A percentile compares a stretch with the other conserved stretches of the same genome.
Evolutionary conservation across 2,888 invertebrate genomes (phyloP).

Genomic region (Neuroscelio doddi): DNA sequence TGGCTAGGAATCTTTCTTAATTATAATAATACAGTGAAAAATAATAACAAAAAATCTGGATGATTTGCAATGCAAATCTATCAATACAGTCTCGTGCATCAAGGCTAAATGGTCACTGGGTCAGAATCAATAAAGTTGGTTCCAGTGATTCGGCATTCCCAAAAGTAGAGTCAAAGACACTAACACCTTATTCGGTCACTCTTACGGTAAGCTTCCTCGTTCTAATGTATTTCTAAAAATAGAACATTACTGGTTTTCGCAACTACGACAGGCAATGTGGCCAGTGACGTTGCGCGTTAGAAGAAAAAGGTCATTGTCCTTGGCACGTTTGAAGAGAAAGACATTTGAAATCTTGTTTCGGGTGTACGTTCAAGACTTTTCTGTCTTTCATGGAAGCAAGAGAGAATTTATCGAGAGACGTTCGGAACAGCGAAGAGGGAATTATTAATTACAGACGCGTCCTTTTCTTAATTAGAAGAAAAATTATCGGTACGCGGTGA

Average conservation of each 20-base stretch:
- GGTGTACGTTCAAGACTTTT: neutral
- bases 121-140: constrained; percentile 23
- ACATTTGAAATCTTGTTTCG: constrained; percentile 25
- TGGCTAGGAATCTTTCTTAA: too few species aligned
- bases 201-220: constrained; percentile 21
- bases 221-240: constrained; percentile 48
- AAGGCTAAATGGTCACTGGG: constrained; percentile 27
- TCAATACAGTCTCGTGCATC: neutral
- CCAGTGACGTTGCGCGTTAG: constrained; percentile 45
- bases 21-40: too few species aligned
- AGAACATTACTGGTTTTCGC: constrained; percentile 48
- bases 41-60: too few species aligned
- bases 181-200: constrained; percentile 15
- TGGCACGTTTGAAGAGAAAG: constrained; percentile 25
- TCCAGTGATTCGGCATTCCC: constrained; percentile 11
- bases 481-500: constrained; percentile 45
- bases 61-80: too few species aligned
- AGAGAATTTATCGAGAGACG: neutral
- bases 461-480: constrained; percentile 61
- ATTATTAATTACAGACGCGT: constrained; percentile 57
- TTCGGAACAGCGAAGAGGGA: constrained; percentile 35
- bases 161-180: constrained; percentile 13
- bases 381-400: neutral
- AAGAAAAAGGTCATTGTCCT: constrained; percentile 48
- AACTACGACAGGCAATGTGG: constrained; percentile 39